These are phyloP conservation scores for Scortum barcoo DNA, from an alignment of 2,113 vertebrate genomes.

Conservation along the genomic window DNA sequence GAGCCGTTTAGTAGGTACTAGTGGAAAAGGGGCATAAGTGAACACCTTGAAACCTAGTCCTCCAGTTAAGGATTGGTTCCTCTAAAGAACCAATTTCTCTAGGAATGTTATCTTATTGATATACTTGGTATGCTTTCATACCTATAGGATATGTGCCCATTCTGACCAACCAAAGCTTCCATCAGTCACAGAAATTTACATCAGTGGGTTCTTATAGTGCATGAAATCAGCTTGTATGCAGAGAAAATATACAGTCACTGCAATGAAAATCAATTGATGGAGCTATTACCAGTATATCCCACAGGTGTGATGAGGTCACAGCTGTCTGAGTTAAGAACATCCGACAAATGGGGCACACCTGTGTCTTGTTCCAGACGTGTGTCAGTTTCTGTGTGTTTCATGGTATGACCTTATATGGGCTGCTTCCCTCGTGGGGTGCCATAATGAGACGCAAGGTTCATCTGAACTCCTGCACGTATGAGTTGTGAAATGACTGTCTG, in stretches of 20 bases:
- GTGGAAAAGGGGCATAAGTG: no score
- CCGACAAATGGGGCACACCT: conserved; percentile 45
- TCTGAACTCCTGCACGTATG: conserved; percentile 5
- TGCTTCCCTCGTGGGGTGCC: background rate
- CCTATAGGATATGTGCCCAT: background rate
- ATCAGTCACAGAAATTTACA: conserved; percentile 22
- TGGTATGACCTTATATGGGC: conserved; percentile 50
- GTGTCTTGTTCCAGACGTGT: conserved; percentile 49
- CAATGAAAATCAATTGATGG: conserved; percentile 31
- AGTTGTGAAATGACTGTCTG: conserved; percentile 64
- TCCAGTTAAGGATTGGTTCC: background rate
- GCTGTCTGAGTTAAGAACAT: conserved; percentile 45
- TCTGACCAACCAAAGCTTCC: background rate
- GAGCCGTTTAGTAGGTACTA: no score
- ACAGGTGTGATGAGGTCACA: conserved; percentile 39
- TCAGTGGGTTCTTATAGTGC: background rate
- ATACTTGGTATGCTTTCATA: background rate
- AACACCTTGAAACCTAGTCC: background rate
- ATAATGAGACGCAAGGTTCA: background rate
- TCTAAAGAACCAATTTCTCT: no score
- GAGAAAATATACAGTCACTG: conserved; percentile 8
- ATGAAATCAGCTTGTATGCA: conserved; percentile 7
- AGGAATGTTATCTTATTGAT: background rate
- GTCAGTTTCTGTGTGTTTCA: conserved; percentile 42
- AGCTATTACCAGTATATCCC: background rate